Conservation (phyloP, 2,113 vertebrate genomes). For the Camelus dromedarius region DNA sequence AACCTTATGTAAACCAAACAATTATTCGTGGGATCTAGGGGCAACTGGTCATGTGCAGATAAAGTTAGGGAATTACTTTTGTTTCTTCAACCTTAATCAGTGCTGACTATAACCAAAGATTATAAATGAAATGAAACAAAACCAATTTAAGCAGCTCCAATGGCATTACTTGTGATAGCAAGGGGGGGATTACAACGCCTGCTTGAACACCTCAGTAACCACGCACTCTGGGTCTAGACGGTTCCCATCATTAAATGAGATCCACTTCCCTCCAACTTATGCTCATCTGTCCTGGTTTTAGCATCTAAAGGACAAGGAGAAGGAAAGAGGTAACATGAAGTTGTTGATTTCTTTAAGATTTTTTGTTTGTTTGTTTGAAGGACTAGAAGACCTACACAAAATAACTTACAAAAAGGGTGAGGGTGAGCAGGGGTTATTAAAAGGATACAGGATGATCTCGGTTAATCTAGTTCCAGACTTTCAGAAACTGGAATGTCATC, state of each 20-base stretch:
- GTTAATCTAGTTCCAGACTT: background rate
- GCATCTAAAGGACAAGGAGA: background rate
- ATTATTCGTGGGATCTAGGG: background rate
- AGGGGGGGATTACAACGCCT: background rate
- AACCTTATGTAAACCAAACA: too few species aligned
- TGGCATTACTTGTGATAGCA: background rate
- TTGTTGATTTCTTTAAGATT: background rate
- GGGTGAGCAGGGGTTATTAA: background rate
- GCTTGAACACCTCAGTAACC: background rate
- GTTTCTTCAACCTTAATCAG: background rate
- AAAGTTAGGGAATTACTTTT: background rate
- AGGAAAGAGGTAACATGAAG: background rate
- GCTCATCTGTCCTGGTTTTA: background rate
- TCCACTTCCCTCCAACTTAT: background rate
- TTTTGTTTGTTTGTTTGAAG: background rate
- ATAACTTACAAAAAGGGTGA: background rate
- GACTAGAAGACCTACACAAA: background rate
- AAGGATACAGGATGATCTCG: background rate
- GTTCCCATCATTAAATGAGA: background rate
- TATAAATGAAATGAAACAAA: slow-evolving; percentile 32
- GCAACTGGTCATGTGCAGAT: background rate
- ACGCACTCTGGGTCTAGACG: background rate
- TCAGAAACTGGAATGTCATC: slow-evolving; percentile 25
- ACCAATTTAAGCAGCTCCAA: background rate
- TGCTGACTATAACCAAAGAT: background rate